Conservation (phyloP, 2,888 invertebrate species). For the Drosophila ochracea region DNA sequence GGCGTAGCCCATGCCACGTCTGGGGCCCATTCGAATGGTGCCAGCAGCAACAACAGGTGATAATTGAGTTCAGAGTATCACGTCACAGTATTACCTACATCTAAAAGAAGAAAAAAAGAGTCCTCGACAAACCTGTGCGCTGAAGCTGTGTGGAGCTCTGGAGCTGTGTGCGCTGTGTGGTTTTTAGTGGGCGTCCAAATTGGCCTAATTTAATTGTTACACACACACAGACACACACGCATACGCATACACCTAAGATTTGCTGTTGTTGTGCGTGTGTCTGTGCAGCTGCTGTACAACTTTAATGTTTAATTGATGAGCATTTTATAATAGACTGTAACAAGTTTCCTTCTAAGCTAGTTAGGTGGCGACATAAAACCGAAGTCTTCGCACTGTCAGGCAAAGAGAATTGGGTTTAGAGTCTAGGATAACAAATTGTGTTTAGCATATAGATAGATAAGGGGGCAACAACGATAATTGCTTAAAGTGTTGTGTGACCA, state of each 20-base stretch:
- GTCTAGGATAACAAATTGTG: conserved; percentile 12
- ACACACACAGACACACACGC: not conserved
- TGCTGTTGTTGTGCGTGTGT: conserved; percentile 5
- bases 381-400: conserved; percentile 20
- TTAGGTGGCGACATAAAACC: conserved; percentile 53
- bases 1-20: conserved; percentile 2
- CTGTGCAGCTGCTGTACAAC: conserved; percentile 23
- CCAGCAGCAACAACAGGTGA: conserved; percentile 50
- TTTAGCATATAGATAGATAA: conserved; percentile 26
- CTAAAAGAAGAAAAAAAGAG: not conserved
- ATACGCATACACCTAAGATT: not conserved
- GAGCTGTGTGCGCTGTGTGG: conserved; percentile 50
- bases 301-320: conserved; percentile 51
- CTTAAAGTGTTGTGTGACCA: not conserved
- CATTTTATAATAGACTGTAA: conserved; percentile 80
- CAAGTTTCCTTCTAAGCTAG: conserved; percentile 76
- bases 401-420: conserved; percentile 29
- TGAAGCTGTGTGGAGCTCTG: conserved; percentile 40
- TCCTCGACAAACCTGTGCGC: conserved; percentile 9
- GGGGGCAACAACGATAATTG: conserved; percentile 26
- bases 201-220: conserved; percentile 8
- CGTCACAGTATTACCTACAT: conserved; percentile 43
- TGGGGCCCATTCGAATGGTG: conserved; percentile 56
- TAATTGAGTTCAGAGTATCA: conserved; percentile 19
- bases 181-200: conserved; percentile 61